phyloP scores from a whole-genome alignment of 2,888 invertebrate species.

The Thera britannica region DNA sequence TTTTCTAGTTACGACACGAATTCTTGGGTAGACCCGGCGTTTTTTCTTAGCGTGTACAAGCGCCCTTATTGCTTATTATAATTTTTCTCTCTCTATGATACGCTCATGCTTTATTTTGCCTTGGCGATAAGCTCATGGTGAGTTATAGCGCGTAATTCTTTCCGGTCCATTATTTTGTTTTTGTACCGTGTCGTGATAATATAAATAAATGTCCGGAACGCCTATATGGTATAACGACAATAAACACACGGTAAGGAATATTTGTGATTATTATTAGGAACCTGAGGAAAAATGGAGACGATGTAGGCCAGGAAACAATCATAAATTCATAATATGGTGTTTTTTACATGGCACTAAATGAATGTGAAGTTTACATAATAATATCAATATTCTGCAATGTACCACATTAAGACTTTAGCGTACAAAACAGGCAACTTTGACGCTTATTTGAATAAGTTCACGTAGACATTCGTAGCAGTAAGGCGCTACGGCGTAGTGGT shows the following conservation, averaged over 20 bases:
- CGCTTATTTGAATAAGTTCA: neutral
- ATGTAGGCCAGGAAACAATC: too few relatives aligned
- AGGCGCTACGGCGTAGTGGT: constrained; percentile 21
- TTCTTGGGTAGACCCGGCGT: too few relatives aligned
- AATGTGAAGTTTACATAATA: too few relatives aligned
- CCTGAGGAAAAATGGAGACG: too few relatives aligned
- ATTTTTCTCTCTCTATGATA: neutral
- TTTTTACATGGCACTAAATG: too few relatives aligned
- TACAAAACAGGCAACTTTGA: neutral
- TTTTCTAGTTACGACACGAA: too few relatives aligned
- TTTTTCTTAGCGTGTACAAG: too few relatives aligned
- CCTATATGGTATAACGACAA: neutral
- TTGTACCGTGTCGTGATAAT: constrained; percentile 1
- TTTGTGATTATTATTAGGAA: neutral
- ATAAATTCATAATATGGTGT: too few relatives aligned
- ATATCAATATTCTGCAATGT: neutral
- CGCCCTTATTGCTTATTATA: too few relatives aligned
- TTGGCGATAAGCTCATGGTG: constrained; percentile 33
- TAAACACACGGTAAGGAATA: neutral
- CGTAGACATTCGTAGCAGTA: constrained; percentile 18
- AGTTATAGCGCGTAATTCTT: constrained; percentile 36
- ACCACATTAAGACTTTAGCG: neutral
- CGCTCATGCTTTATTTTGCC: constrained; percentile 25
- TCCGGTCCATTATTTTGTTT: constrained; percentile 34
- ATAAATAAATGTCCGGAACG: neutral